phyloP scores from a whole-genome alignment of 23 tunicate species.

The Clavelina lepadiformis region DNA sequence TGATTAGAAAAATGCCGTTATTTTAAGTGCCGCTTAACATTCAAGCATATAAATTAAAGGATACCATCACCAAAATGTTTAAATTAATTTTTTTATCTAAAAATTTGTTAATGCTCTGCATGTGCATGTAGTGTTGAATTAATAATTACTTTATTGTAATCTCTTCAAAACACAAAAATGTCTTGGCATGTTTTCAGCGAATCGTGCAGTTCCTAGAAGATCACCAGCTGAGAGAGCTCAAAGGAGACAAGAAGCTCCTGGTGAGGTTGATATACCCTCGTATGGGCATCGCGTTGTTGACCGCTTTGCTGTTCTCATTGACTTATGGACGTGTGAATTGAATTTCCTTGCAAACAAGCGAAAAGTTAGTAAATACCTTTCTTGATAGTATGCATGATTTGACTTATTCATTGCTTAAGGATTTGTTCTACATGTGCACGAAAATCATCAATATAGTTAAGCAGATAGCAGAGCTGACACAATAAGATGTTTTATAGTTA shows the following conservation, averaged over 20 bases:
- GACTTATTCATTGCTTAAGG: not conserved
- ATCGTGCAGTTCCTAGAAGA: constrained; percentile 15
- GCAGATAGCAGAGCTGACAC: not conserved
- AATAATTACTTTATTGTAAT: too few species aligned
- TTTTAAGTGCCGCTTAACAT: too few species aligned
- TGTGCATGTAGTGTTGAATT: too few species aligned
- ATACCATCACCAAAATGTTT: too few species aligned
- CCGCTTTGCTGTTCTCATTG: constrained; percentile 78
- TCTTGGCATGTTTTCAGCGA: too few species aligned
- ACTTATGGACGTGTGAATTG: constrained; percentile 86
- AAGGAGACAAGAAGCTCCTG: constrained; percentile 45
- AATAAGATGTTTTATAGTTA: constrained; percentile 43
- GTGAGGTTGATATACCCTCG: constrained; percentile 60
- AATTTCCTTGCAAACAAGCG: constrained; percentile 73
- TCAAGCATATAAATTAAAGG: too few species aligned
- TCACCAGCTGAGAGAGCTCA: constrained; percentile 32
- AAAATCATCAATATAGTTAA: not conserved
- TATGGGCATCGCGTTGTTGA: constrained; percentile 76
- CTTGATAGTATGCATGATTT: not conserved
- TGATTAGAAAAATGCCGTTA: not conserved
- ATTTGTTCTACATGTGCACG: not conserved
- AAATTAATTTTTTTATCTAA: too few species aligned
- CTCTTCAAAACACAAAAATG: too few species aligned
- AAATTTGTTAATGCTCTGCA: too few species aligned
- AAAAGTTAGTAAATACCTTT: constrained; percentile 35